Base-by-base conservation (phyloP, 2,113 vertebrate species). In the Brachyistius frenatus region DNA sequence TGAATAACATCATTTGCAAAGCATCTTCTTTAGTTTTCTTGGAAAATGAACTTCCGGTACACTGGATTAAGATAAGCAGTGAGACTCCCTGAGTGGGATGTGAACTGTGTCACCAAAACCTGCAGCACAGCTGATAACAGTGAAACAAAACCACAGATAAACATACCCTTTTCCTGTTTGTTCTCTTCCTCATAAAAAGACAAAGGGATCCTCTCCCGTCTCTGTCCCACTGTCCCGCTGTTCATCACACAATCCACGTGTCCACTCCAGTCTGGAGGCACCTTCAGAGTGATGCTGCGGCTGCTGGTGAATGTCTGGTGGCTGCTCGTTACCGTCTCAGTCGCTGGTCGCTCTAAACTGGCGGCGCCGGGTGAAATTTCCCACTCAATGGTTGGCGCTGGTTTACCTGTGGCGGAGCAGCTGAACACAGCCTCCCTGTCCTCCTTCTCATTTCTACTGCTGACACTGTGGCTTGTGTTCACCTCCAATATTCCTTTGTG, bases 371-470 rank as follows among this genome's bases (percentile, higher is more conserved):
- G 7, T 3, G 64, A 11, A 39, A 13, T 2, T 4, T 14, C 35
- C 94, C 92, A 95, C 1, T 37, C 5, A 8, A 95, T 73, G 53
- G 56, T 54, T 0, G 94, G 94, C 7, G 86, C 64, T 15, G 93
- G 93, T 92, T 92, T 94, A 0, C 94, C 94, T 0, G 91, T 94
- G 8, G 89, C 92, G 4, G 89, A 86, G 88, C 94, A 95, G 56
- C 79, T 85, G 4, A 95, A 85, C 32, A 66, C 44, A 1, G 85
- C 76, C 15, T 67, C 2, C 8, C 3, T 2, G 4, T 33, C 16
- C 2, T 56, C n/a, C 0, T 33, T 7, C 0, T 13, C 30, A 0
- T 1, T 1, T 1, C 5, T 49, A 2, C 11, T 3, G 11, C 6
- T 53, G 7, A 23, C 5, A 2, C 6, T 1, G 1, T 36, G 65